Percentiles rank a stretch among this genome's conserved stretches.
These are phyloP conservation scores for Ictalurus furcatus DNA, from an alignment of 2,113 vertebrate species.

Conservation along the genomic window DNA sequence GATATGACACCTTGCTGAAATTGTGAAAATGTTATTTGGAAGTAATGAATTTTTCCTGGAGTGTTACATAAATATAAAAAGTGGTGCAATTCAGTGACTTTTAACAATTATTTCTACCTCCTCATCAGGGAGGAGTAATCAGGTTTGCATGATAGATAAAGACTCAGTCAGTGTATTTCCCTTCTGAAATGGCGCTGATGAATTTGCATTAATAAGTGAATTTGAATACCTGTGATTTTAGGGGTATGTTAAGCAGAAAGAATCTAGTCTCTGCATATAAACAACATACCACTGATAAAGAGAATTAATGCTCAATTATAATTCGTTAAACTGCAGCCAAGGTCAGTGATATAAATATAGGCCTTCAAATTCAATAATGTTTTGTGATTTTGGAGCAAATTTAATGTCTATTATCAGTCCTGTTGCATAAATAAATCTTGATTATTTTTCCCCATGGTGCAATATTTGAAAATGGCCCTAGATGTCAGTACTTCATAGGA, in stretches of 20 bases:
- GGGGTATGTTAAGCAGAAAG: slow-evolving; percentile 19
- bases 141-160: slow-evolving; percentile 10
- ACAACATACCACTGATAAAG: neutral
- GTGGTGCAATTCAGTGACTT: slow-evolving; percentile 2
- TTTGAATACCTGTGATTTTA: slow-evolving; percentile 14
- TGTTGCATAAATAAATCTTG: neutral
- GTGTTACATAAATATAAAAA: neutral
- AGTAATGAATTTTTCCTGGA: neutral
- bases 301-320: neutral
- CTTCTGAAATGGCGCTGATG: neutral
- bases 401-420: neutral
- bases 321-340: neutral
- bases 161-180: neutral
- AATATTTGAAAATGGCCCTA: slow-evolving; percentile 41
- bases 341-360: neutral
- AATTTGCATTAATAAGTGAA: slow-evolving; percentile 16
- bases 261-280: neutral
- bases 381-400: neutral
- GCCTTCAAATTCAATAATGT: neutral
- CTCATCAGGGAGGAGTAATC: neutral
- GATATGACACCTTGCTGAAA: slow-evolving; percentile 5
- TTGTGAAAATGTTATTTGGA: neutral
- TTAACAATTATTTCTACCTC: neutral
- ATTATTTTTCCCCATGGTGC: neutral
- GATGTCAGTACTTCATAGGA: slow-evolving; percentile 50